These are phyloP conservation scores for Drosophila leonis DNA, from an alignment of 2,888 invertebrate genomes.

Conservation along the genomic window DNA sequence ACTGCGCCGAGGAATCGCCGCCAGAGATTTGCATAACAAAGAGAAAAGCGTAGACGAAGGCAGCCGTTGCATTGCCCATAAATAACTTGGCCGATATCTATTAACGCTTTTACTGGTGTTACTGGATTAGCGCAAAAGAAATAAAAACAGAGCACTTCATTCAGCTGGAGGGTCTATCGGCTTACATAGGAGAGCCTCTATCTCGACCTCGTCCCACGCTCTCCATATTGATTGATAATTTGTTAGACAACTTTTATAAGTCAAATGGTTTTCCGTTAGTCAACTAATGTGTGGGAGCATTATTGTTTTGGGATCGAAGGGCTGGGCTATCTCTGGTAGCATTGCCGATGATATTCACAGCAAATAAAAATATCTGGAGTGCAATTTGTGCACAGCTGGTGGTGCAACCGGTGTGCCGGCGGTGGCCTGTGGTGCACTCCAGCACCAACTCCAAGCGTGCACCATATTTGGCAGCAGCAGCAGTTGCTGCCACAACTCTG, in stretches of 20 bases:
- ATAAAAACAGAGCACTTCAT: slow-evolving; percentile 18
- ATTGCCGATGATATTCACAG: slow-evolving; percentile 67
- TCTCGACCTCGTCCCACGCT: slow-evolving; percentile 28
- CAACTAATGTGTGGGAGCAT: slow-evolving; percentile 3
- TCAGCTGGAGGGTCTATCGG: slow-evolving; percentile 3
- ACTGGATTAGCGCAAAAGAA: slow-evolving; percentile 67
- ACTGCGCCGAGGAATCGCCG: slow-evolving; percentile 59
- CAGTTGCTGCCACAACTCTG: slow-evolving; percentile 23
- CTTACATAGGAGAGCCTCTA: neutral
- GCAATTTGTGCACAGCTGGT: slow-evolving; percentile 80
- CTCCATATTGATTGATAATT: slow-evolving; percentile 41
- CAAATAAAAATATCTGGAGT: slow-evolving; percentile 80
- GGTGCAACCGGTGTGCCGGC: slow-evolving; percentile 66
- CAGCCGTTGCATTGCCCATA: slow-evolving; percentile 63
- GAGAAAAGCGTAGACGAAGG: slow-evolving; percentile 42
- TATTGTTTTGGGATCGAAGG: neutral
- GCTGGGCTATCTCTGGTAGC: slow-evolving; percentile 38
- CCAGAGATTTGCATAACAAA: slow-evolving; percentile 67
- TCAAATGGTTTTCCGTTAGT: slow-evolving; percentile 31
- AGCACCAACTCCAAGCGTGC: slow-evolving; percentile 37
- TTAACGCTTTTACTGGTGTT: slow-evolving; percentile 79
- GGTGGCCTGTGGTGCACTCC: slow-evolving; percentile 61
- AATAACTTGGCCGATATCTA: slow-evolving; percentile 82
- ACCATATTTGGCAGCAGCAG: slow-evolving; percentile 30
- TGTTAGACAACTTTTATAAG: slow-evolving; percentile 27